Conservation (phyloP, 2,113 vertebrate species). For the Canis aureus region DNA sequence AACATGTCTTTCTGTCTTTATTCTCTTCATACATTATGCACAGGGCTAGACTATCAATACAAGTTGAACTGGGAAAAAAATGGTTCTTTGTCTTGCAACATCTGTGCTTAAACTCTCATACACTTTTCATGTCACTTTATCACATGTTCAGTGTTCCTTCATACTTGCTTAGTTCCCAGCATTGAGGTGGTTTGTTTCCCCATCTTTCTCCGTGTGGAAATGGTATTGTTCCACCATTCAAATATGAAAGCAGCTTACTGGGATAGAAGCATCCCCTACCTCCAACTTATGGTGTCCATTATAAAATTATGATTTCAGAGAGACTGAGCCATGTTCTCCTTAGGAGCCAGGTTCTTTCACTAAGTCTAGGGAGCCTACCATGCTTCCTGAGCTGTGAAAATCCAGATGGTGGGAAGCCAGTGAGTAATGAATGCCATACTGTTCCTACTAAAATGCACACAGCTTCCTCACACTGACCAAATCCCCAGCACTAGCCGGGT, state of each 20-base stretch:
- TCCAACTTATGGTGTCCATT: not conserved
- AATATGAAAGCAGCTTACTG: conserved; percentile 37
- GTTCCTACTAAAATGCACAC: conserved; percentile 67
- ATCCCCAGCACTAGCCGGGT: conserved; percentile 26
- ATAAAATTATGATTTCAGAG: conserved; percentile 53
- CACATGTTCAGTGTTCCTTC: not conserved
- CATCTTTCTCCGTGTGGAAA: not conserved
- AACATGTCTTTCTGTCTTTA: not conserved
- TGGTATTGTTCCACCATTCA: not conserved
- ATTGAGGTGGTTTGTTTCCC: not conserved
- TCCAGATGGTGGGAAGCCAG: conserved; percentile 81
- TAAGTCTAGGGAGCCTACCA: conserved; percentile 35
- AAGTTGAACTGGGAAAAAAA: not conserved
- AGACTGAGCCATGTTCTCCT: not conserved
- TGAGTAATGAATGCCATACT: conserved; percentile 71
- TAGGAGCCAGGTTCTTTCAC: not conserved
- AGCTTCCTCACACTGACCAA: conserved; percentile 28
- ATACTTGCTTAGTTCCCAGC: not conserved
- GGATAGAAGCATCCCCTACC: not conserved
- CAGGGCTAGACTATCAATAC: not conserved
- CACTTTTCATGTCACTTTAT: not conserved
- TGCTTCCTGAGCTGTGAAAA: conserved; percentile 70
- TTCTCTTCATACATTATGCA: not conserved
- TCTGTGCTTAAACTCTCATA: not conserved
- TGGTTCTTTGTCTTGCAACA: not conserved